A percentile compares a stretch with the other conserved stretches of the same genome.
Conservation (phyloP, 2,888 invertebrate genomes). For the Megastigmus dorsalis region DNA sequence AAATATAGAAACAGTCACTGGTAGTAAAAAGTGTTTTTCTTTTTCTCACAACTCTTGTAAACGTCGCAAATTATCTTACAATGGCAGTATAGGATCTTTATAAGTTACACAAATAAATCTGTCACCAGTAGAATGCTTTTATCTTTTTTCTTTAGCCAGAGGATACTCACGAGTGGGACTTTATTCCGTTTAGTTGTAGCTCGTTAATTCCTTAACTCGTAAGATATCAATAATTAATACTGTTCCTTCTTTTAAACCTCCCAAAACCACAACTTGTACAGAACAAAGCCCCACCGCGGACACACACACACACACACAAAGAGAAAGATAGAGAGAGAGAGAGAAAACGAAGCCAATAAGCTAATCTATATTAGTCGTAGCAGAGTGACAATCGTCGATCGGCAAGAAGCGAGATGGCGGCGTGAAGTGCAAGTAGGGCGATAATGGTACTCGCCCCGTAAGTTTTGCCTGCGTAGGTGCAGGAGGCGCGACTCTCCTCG, state of each 20-base stretch:
- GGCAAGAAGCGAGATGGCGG: slow-evolving; percentile 13
- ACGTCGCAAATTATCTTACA: slow-evolving; percentile 40
- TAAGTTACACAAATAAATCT: slow-evolving; percentile 13
- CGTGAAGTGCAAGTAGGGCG: slow-evolving; percentile 39
- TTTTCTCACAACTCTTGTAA: slow-evolving; percentile 3
- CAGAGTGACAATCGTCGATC: slow-evolving; percentile 3
- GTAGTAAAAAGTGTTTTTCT: too few species aligned
- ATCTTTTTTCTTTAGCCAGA: neutral
- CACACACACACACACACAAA: too few species aligned
- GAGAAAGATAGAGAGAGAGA: too few species aligned
- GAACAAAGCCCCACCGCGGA: neutral
- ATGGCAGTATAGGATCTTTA: slow-evolving; percentile 21
- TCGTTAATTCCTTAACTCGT: neutral
- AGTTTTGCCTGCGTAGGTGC: slow-evolving; percentile 79
- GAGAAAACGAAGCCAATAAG: too few species aligned
- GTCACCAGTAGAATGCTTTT: neutral
- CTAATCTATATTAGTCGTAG: too few species aligned
- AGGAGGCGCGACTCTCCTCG: slow-evolving; percentile 82
- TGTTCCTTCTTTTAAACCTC: neutral
- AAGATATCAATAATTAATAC: neutral
- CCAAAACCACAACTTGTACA: neutral
- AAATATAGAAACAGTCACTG: slow-evolving; percentile 21
- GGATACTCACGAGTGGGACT: too few species aligned
- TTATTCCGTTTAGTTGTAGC: too few species aligned
- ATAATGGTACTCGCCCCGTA: slow-evolving; percentile 80